phyloP scores from a whole-genome alignment of 2,888 invertebrate genomes.

The Drosophila paranaensis region DNA sequence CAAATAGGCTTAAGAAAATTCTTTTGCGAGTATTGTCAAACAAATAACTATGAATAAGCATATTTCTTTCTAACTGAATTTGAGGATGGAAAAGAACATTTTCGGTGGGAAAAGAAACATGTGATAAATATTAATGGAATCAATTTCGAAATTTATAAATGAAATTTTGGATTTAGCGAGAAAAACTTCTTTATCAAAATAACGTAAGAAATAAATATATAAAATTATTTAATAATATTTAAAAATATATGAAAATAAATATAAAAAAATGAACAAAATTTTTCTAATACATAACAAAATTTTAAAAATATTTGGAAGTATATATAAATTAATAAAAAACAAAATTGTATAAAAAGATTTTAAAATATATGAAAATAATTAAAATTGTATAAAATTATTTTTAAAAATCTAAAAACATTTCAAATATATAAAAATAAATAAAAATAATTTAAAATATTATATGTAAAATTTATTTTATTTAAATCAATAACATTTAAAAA shows the following conservation, averaged over 20 bases:
- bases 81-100: no score
- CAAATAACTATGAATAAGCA: slow-evolving; percentile 14
- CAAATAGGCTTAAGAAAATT: slow-evolving; percentile 3
- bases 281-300: no score
- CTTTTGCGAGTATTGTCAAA: slow-evolving; percentile 11
- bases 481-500: background rate
- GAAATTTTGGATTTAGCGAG: background rate
- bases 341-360: no score
- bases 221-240: background rate
- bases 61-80: slow-evolving; percentile 1
- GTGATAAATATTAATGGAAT: background rate
- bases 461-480: no score
- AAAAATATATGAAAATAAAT: background rate
- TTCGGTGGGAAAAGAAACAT: background rate
- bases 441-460: background rate
- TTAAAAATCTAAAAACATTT: no score
- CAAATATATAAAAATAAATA: background rate
- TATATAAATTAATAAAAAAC: no score
- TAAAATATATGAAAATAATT: no score
- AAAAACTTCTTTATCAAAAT: background rate
- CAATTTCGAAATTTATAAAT: background rate
- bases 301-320: no score
- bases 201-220: background rate
- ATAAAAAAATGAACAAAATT: background rate
- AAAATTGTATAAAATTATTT: background rate